These are phyloP conservation scores for Perca flavescens DNA, from an alignment of 2,113 vertebrate species.

Conservation along the genomic window DNA sequence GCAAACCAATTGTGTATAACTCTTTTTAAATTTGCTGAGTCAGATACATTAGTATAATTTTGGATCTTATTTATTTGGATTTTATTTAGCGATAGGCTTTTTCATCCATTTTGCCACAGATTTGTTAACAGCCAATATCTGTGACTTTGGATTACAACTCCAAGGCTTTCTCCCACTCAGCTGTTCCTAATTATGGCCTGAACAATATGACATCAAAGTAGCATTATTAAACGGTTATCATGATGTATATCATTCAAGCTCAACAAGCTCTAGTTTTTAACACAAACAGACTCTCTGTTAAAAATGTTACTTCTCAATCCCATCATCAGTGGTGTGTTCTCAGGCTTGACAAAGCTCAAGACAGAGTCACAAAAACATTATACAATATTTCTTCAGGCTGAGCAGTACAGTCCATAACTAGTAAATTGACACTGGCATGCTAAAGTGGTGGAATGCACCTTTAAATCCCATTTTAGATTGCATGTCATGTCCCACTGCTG, in stretches of 20 bases:
- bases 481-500: background rate
- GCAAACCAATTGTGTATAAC: background rate
- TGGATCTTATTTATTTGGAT: background rate
- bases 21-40: background rate
- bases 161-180: background rate
- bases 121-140: background rate
- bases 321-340: background rate
- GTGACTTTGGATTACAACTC: background rate
- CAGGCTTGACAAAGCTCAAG: slow-evolving; percentile 9
- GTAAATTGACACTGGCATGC: background rate
- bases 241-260: background rate
- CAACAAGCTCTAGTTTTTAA: background rate
- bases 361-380: background rate
- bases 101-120: background rate
- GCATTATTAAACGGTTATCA: too few species aligned
- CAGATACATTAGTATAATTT: background rate
- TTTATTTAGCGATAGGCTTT: background rate
- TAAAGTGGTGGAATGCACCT: slow-evolving; percentile 6
- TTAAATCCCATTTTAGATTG: background rate
- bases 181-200: background rate
- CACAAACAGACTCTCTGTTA: background rate
- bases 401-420: background rate
- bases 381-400: slow-evolving; percentile 3
- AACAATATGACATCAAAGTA: too few species aligned
- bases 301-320: background rate